A percentile compares a stretch with the other conserved stretches of the same genome.
Conservation (phyloP, 2,113 vertebrate genomes). For the Gallinago undulata region DNA sequence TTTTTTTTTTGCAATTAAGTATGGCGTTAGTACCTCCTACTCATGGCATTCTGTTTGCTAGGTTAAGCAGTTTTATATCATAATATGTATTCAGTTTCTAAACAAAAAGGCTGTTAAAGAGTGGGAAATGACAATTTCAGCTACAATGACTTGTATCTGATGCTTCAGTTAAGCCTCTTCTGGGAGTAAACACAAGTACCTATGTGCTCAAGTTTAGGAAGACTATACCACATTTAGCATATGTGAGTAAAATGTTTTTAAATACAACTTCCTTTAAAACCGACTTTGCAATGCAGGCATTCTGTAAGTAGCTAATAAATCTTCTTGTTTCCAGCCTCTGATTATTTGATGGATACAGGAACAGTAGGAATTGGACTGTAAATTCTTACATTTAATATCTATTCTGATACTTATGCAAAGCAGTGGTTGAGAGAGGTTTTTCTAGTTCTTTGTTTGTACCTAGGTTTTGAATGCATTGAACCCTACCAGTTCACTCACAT, state of each 20-base stretch:
- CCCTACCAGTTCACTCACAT: background rate
- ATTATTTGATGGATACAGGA: background rate
- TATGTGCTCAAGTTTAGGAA: background rate
- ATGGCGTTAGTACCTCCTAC: background rate
- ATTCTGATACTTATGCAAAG: background rate
- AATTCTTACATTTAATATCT: background rate
- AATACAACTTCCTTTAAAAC: background rate
- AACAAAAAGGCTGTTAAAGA: background rate
- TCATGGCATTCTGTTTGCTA: background rate
- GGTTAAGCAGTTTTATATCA: fast-evolving
- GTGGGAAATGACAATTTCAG: background rate
- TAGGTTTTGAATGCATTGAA: background rate
- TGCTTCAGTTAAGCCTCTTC: background rate
- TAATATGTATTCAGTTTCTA: background rate
- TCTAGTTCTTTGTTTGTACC: background rate
- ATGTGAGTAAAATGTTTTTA: background rate
- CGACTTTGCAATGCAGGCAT: background rate
- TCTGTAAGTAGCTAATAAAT: background rate
- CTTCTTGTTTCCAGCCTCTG: background rate
- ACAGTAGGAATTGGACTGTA: background rate
- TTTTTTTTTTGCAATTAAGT: background rate
- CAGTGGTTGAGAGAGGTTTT: background rate
- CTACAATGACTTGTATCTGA: background rate
- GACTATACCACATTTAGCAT: background rate
- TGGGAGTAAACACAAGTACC: background rate